These are phyloP conservation scores for Lucilia sericata DNA, from an alignment of 1,140 invertebrate genomes.

Conservation along the genomic window DNA sequence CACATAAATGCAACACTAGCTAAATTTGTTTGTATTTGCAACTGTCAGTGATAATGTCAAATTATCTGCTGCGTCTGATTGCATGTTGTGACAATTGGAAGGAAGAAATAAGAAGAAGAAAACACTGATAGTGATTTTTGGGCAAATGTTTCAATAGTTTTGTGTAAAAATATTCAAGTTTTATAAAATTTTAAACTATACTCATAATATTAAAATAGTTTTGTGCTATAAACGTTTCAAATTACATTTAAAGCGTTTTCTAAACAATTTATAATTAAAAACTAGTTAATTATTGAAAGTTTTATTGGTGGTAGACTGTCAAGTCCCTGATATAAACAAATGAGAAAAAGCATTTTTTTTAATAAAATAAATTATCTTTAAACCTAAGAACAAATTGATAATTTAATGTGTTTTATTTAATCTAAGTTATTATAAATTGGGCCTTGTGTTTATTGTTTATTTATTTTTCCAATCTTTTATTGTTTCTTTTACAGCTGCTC, in stretches of 20 bases:
- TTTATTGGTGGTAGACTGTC: no score
- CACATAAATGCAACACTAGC: background rate
- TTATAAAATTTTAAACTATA: background rate
- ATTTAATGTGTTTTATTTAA: constrained; percentile 13
- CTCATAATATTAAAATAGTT: no score
- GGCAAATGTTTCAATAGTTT: background rate
- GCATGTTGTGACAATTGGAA: constrained; percentile 6
- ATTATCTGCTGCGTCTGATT: background rate
- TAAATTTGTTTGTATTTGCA: background rate
- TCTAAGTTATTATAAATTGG: no score
- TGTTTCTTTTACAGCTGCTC: background rate
- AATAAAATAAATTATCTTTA: no score
- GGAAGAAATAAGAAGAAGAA: background rate
- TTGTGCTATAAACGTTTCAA: no score
- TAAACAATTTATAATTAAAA: no score
- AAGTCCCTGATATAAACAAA: no score
- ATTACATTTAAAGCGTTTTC: no score
- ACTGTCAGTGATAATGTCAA: background rate
- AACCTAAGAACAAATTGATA: no score
- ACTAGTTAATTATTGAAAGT: no score
- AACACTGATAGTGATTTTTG: background rate
- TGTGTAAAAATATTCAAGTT: background rate
- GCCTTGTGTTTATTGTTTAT: background rate
- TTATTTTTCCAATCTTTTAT: background rate
- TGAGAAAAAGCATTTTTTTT: no score